Percentiles rank a stretch among this genome's conserved stretches.
phyloP scores from a whole-genome alignment of 2,888 invertebrate species.

The Leptinotarsa tumamoca region DNA sequence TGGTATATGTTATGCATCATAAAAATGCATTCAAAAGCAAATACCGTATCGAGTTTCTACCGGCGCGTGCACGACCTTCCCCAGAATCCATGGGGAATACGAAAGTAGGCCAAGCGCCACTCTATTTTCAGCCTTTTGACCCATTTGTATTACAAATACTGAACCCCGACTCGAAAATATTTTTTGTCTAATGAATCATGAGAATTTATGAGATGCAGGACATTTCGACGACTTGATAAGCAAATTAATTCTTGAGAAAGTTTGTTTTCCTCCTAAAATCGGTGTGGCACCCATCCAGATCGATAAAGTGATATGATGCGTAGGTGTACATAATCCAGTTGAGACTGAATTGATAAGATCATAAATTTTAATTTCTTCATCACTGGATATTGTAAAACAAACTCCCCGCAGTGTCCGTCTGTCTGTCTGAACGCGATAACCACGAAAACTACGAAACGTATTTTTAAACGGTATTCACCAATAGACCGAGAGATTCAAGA shows the following conservation, averaged over 20 bases:
- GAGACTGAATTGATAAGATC: not conserved
- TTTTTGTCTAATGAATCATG: slow-evolving; percentile 14
- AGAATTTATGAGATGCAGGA: not conserved
- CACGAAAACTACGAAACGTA: too few relatives aligned
- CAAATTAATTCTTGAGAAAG: not conserved
- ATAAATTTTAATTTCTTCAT: too few relatives aligned
- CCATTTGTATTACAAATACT: slow-evolving; percentile 40
- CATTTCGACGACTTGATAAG: not conserved
- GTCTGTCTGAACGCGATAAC: too few relatives aligned
- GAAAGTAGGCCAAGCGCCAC: slow-evolving; percentile 32
- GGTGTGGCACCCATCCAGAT: not conserved
- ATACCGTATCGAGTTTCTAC: slow-evolving; percentile 34
- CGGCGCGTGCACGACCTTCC: slow-evolving; percentile 43
- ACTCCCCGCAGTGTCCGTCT: too few relatives aligned
- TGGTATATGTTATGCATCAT: too few relatives aligned
- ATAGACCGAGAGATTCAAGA: too few relatives aligned
- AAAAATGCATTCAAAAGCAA: slow-evolving; percentile 1
- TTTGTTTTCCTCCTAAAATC: not conserved
- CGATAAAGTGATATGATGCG: not conserved
- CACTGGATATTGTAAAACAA: too few relatives aligned
- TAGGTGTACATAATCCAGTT: not conserved
- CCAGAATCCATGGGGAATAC: slow-evolving; percentile 31
- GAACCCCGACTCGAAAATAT: slow-evolving; percentile 29
- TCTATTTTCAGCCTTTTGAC: slow-evolving; percentile 35
- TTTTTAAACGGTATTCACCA: too few relatives aligned